Evolutionary conservation across 1,140 invertebrate species (phyloP), one percentile per base, ranked within the genome.

Genomic region (Drosophila takahashii): DNA sequence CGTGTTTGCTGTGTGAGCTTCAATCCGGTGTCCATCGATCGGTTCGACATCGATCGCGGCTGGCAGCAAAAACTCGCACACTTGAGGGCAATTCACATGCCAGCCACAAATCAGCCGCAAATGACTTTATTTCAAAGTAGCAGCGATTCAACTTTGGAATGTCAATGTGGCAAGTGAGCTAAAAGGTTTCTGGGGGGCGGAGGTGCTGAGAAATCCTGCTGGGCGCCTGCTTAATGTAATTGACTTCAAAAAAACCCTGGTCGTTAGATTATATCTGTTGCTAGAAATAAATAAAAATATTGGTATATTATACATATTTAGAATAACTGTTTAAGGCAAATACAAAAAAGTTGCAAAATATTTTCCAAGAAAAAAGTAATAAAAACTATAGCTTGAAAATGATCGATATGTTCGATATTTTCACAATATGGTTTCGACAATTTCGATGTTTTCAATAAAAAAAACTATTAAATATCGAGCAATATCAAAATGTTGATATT

Each of bases 21-120:
- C 39, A 34, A 61, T 32, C 56, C 27, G 15, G 27, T 45, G 47
- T 18, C 62, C 47, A 36, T 13, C 37, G 65, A 71, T 39, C 44
- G 60, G 34, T 16, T 39, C 29, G 29, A 8, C 47, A 36, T 13
- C 37, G 41, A 44, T 44, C 16, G n/a, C 47, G 58, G 39, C 15
- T 37, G 34, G 66, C 61, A 48, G 48, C 56, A 71, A 56, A 57
- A 70, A 70, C 61, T 61, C 53, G 74, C 69, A 81, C 67, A 81
- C 66, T 81, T 59, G 79, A 77, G 73, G 56, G 45, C 50, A 75
- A 79, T 79, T 62, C 50, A 65, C 53, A 75, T 84, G 79, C 79
- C 56, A 67, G 66, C 79, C 77, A 60, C 80, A 83, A 69, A 62
- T 81, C 61, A 70, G 56, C 69, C 77, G 53, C 76, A 79, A 79